Percentiles rank a stretch among this genome's conserved stretches.
Conservation (phyloP, 2,888 invertebrate genomes). For the Didymodactylos carnosus region DNA sequence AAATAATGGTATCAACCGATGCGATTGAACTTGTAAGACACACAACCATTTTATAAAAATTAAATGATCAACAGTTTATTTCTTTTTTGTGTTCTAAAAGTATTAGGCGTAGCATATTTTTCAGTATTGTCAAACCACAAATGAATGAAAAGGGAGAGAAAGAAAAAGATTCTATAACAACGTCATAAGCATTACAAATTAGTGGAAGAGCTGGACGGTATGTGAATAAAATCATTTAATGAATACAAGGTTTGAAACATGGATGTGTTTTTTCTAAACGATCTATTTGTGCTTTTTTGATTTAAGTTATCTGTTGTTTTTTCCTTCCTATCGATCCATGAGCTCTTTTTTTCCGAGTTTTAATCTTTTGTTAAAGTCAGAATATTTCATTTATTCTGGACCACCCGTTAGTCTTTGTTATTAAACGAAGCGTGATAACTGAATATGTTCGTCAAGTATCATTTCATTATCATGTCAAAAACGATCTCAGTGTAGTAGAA, state of each 20-base stretch:
- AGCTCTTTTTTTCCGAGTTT: too few species aligned
- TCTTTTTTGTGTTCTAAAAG: background rate
- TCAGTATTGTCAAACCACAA: constrained; percentile 64
- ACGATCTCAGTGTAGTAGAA: too few species aligned
- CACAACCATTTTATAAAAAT: constrained; percentile 56
- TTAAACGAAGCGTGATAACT: too few species aligned
- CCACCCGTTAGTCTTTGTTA: too few species aligned
- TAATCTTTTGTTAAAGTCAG: too few species aligned
- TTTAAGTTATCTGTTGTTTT: background rate
- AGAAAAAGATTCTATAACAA: constrained; percentile 49
- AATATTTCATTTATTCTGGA: too few species aligned
- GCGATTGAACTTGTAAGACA: constrained; percentile 96
- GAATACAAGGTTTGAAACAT: background rate
- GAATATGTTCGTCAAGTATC: too few species aligned
- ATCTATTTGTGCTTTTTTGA: background rate
- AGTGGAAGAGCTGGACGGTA: constrained; percentile 56
- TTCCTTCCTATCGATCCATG: background rate
- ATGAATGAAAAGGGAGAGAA: constrained; percentile 45
- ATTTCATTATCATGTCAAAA: too few species aligned
- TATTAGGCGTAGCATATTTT: constrained; percentile 78
- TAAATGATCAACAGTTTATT: background rate
- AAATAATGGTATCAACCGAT: constrained; percentile 83
- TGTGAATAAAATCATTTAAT: constrained; percentile 17
- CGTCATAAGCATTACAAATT: constrained; percentile 83
- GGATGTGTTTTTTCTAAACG: too few species aligned